phyloP scores from a whole-genome alignment of 2,113 vertebrate genomes.

The Corythaeola cristata region DNA sequence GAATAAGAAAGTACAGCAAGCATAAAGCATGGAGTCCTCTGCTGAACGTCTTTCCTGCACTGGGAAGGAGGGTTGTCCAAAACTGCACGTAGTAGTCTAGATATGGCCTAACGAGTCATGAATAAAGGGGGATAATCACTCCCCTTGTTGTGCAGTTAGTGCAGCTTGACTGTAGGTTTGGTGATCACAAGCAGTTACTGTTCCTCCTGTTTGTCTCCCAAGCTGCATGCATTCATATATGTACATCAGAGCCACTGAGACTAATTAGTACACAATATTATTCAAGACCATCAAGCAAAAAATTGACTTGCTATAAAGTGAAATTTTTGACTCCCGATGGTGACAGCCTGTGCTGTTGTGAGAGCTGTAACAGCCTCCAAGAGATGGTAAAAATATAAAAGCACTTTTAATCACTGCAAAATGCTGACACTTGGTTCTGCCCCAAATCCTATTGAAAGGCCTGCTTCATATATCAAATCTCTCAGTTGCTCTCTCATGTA shows the following conservation, averaged over 20 bases:
- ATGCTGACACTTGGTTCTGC: neutral
- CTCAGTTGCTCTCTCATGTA: neutral
- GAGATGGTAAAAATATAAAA: neutral
- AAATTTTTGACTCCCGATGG: neutral
- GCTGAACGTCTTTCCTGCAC: neutral
- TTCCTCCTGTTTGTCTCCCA: neutral
- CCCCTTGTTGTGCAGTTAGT: neutral
- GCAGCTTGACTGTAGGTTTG: neutral
- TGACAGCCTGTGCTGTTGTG: neutral
- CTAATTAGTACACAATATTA: neutral
- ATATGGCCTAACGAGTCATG: fast-evolving
- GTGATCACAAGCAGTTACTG: neutral
- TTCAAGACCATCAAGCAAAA: neutral
- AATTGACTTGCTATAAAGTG: neutral
- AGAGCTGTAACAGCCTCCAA: neutral
- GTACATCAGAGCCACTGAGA: neutral
- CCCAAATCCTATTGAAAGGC: neutral
- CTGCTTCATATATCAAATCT: neutral
- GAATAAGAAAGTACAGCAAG: neutral
- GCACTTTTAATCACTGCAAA: neutral
- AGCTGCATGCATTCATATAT: neutral
- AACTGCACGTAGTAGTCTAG: neutral
- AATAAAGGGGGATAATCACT: neutral
- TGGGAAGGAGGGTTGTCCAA: neutral
- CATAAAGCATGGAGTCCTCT: neutral